Evolutionary conservation across 2,113 vertebrate genomes (phyloP), one percentile per base, ranked within the genome.

Genomic region (Falcunculus frontatus): DNA sequence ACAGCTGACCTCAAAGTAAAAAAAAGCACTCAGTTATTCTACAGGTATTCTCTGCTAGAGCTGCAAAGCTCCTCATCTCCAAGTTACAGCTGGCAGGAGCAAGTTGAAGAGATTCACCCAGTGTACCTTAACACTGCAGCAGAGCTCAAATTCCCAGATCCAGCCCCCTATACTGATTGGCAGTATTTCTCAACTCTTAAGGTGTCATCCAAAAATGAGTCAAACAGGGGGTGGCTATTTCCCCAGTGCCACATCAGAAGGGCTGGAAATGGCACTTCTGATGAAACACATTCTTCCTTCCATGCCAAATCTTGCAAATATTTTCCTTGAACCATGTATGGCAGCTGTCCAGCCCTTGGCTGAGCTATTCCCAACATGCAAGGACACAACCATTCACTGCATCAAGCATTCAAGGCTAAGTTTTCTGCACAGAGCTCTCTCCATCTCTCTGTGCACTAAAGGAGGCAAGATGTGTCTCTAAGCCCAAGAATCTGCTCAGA

Each of bases 121-220:
- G 26, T 1, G 18, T 27, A 76, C 62, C 46, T 3, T 10, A 68
- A 79, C 17, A 42, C 6, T 33, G 57, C 32, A 95, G 76, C 60
- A 49, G 12, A 81, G 56, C n/a, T 81, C 13, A 4, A 19, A 86
- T 11, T 32, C 12, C 79, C 63, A 56, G 55, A 77, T 27, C 55
- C 37, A 81, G n/a, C 23, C 49, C 88, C 76, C 83, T 52, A 18
- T 0, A 0, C 68, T 84, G 72, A 73, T 39, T 29, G 0, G 64
- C 72, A 81, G 0, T 37, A 89, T 96, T 96, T 96, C 95, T 92
- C 96, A 96, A 96, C 53, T 80, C 69, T 22, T 80, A 93, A 93
- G 80, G 90, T 84, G 62, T 96, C 69, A 96, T 96, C 92, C 95
- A 96, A 96, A 96, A 87, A 89, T 94, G 90, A 94, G 86, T 94